phyloP scores from a whole-genome alignment of 2,797 vertebrate genomes.

The Lagorchestes hirsutus region DNA sequence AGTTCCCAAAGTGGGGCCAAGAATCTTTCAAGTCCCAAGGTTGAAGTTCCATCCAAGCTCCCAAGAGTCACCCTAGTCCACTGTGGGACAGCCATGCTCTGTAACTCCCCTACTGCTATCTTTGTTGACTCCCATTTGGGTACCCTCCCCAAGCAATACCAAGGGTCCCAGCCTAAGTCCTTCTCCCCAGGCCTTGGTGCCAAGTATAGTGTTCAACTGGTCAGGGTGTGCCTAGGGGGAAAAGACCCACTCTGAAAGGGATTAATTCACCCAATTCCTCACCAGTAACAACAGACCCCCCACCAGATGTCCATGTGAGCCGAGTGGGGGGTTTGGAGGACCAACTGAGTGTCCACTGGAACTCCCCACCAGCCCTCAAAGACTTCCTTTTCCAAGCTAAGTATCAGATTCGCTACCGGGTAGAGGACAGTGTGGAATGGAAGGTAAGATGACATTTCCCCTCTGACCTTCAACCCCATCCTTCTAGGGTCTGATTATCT shows the following conservation, averaged over 20 bases:
- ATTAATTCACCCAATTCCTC: slow-evolving; percentile 17
- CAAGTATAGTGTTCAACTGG: not conserved
- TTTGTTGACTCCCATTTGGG: not conserved
- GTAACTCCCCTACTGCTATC: not conserved
- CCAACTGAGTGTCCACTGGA: slow-evolving; percentile 95
- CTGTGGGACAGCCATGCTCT: not conserved
- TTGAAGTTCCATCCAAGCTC: not conserved
- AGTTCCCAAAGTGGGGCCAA: not conserved
- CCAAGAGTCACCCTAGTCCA: not conserved
- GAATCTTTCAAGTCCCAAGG: not conserved
- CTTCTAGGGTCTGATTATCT: not conserved
- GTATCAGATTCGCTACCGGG: slow-evolving; percentile 97
- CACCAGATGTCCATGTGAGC: slow-evolving; percentile 92
- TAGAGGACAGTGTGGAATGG: slow-evolving; percentile 95
- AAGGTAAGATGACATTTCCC: slow-evolving; percentile 87
- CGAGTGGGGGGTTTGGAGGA: slow-evolving; percentile 94
- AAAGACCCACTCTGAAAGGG: not conserved
- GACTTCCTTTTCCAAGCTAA: slow-evolving; percentile 94
- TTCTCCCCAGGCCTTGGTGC: not conserved
- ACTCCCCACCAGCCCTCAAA: slow-evolving; percentile 92
- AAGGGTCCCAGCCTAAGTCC: not conserved
- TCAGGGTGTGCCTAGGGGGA: not conserved
- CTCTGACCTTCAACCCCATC: not conserved
- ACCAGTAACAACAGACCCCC: slow-evolving; percentile 95
- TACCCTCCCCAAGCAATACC: not conserved